phyloP scores from a whole-genome alignment of 1,140 invertebrate genomes.

The Rhopalosiphum padi region DNA sequence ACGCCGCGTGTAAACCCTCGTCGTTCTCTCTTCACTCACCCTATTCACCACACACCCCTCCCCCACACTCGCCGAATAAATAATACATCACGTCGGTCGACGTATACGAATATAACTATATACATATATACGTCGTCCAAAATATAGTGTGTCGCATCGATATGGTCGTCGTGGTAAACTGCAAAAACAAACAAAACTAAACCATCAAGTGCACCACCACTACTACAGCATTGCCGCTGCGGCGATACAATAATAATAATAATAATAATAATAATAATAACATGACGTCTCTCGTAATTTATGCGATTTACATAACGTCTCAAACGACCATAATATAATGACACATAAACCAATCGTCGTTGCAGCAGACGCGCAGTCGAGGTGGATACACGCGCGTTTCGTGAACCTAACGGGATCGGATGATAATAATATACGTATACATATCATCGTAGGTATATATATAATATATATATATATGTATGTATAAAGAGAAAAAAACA shows the following conservation, averaged over 20 bases:
- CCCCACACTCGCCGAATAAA: background rate
- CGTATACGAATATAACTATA: too few relatives aligned
- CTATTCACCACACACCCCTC: background rate
- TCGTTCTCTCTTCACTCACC: background rate
- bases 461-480: background rate
- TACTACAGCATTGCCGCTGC: background rate
- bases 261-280: background rate
- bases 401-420: slow-evolving; percentile 35
- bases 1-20: background rate
- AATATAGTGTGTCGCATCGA: too few relatives aligned
- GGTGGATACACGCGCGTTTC: background rate
- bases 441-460: too few relatives aligned
- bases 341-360: background rate
- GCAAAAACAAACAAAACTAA: background rate
- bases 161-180: background rate
- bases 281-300: background rate
- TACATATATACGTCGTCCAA: background rate
- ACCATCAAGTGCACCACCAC: background rate
- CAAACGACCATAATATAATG: background rate
- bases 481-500: background rate
- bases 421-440: background rate
- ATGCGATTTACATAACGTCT: background rate
- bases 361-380: background rate
- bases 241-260: background rate
- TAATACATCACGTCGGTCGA: background rate